Evolutionary conservation across 2,888 invertebrate genomes (phyloP).

Genomic region (Neoscelio sp.): DNA sequence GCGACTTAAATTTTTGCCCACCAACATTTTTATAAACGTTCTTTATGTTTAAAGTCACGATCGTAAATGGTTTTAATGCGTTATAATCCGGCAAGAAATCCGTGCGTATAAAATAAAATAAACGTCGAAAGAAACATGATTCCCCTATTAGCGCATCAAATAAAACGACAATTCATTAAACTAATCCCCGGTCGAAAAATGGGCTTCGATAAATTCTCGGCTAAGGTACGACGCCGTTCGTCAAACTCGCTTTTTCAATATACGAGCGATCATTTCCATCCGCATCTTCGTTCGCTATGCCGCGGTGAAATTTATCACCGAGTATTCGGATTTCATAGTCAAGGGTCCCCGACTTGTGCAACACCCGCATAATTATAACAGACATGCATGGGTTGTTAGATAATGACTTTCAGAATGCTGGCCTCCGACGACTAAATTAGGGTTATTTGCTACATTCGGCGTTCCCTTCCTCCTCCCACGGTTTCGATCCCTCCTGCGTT

Average conservation of each 20-base stretch:
- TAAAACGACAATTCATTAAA: no score
- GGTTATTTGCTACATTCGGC: constrained; percentile 77
- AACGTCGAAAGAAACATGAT: no score
- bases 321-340: constrained; percentile 15
- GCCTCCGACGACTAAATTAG: constrained; percentile 78
- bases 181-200: neutral
- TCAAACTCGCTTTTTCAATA: neutral
- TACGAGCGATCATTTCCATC: neutral
- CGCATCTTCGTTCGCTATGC: neutral
- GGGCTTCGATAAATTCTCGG: neutral
- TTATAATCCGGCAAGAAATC: no score
- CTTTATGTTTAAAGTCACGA: no score
- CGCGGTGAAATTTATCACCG: constrained; percentile 6
- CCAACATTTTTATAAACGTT: no score
- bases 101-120: no score
- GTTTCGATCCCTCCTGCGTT: constrained; percentile 15
- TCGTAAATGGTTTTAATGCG: no score
- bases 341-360: constrained; percentile 54
- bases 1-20: no score
- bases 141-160: no score
- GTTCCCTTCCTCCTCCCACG: constrained; percentile 51
- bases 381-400: constrained; percentile 75
- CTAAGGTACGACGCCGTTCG: neutral
- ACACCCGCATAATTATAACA: constrained; percentile 77
- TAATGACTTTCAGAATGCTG: constrained; percentile 80